phyloP scores from a whole-genome alignment of 1,140 invertebrate species.

The Sycophaga agraensis region DNA sequence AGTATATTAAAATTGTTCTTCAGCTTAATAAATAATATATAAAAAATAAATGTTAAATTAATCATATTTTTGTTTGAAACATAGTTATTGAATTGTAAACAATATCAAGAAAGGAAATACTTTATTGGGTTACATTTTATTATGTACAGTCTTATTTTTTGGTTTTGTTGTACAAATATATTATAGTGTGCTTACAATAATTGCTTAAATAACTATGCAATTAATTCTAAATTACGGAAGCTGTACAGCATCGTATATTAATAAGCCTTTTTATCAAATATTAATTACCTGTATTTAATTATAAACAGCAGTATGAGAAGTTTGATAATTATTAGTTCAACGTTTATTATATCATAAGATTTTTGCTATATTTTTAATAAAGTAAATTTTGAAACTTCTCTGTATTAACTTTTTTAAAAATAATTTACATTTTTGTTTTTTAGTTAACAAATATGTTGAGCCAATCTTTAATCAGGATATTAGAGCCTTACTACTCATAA shows the following conservation, averaged over 20 bases:
- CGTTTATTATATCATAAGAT: too few relatives aligned
- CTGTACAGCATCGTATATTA: background rate
- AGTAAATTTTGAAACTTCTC: too few relatives aligned
- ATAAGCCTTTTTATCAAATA: background rate
- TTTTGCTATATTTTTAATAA: too few relatives aligned
- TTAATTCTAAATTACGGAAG: conserved; percentile 7
- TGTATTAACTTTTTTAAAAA: too few relatives aligned
- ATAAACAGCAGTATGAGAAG: too few relatives aligned
- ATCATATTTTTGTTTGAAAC: background rate
- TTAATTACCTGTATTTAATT: too few relatives aligned
- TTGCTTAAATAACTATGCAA: conserved; percentile 16
- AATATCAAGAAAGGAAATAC: conserved; percentile 19
- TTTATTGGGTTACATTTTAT: conserved; percentile 25
- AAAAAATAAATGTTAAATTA: background rate
- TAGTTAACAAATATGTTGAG: too few relatives aligned
- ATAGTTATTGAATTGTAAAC: background rate
- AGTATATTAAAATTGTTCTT: background rate
- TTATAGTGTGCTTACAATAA: conserved; percentile 20
- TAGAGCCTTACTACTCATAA: too few relatives aligned
- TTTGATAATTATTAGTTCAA: too few relatives aligned
- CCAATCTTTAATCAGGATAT: too few relatives aligned
- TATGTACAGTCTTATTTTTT: conserved; percentile 28
- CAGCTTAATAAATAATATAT: background rate
- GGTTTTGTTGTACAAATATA: conserved; percentile 28
- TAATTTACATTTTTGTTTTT: too few relatives aligned